phyloP scores from a whole-genome alignment of 2,888 invertebrate genomes.

The Campoletis raptor region DNA sequence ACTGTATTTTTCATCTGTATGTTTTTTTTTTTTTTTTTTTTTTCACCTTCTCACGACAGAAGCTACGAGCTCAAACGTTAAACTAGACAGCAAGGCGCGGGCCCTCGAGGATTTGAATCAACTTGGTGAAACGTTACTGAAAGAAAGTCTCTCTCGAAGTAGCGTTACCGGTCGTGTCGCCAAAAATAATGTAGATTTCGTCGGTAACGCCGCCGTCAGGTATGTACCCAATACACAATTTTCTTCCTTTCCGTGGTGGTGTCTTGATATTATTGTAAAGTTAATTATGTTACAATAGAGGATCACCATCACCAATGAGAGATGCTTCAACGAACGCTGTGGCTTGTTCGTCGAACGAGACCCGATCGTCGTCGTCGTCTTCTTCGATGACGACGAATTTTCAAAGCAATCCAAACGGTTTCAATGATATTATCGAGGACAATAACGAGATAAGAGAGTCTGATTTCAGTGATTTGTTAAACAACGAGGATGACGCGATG shows the following conservation, averaged over 20 bases:
- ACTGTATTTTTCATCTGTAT: background rate
- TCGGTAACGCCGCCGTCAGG: conserved; percentile 69
- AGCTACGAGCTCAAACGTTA: conserved; percentile 69
- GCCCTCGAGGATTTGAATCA: conserved; percentile 92
- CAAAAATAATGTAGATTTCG: conserved; percentile 85
- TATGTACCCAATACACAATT: background rate
- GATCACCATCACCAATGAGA: background rate
- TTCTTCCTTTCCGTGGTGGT: background rate
- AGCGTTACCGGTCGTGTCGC: conserved; percentile 70
- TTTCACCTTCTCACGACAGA: conserved; percentile 53
- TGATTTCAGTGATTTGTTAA: conserved; percentile 59
- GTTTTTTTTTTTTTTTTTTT: background rate
- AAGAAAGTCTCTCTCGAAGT: conserved; percentile 87
- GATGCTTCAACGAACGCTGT: background rate
- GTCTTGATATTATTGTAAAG: background rate
- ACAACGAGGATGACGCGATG: conserved; percentile 68
- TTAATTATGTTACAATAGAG: background rate
- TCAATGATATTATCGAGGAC: conserved; percentile 19
- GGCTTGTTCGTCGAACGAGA: background rate
- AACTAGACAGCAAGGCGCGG: conserved; percentile 85
- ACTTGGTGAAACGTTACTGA: conserved; percentile 92
- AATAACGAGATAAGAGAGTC: conserved; percentile 31
- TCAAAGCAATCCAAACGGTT: conserved; percentile 30
- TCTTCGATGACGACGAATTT: background rate
- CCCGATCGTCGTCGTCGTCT: background rate